phyloP scores from a whole-genome alignment of 2,888 invertebrate genomes.

The Idaea dimidiata region DNA sequence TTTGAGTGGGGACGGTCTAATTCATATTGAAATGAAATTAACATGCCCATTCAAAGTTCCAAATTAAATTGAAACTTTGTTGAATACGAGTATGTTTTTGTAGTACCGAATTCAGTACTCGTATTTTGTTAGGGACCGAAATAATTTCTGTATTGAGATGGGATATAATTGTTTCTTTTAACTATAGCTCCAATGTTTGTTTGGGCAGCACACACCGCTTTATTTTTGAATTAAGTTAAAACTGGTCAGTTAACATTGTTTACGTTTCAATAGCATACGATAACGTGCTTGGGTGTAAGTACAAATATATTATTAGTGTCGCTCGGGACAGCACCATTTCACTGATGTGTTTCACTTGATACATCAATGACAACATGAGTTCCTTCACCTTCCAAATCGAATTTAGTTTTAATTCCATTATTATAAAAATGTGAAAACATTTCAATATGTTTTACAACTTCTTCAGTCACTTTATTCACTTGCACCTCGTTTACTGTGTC shows the following conservation, averaged over 20 bases:
- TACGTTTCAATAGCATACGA: constrained; percentile 31
- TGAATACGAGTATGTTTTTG: constrained; percentile 1
- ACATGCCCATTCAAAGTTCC: neutral
- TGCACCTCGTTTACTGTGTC: neutral
- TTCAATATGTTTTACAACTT: neutral
- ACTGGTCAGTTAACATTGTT: constrained; percentile 14
- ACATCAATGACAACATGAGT: neutral
- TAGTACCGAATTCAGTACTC: neutral
- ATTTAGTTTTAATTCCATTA: neutral
- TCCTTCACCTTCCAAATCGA: neutral
- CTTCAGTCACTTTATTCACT: neutral
- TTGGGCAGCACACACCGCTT: constrained; percentile 30
- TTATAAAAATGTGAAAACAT: neutral
- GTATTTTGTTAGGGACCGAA: neutral
- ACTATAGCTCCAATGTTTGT: constrained; percentile 19
- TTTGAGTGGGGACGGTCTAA: constrained; percentile 20
- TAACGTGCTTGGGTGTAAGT: constrained; percentile 31
- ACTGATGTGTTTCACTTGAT: neutral
- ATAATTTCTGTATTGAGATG: neutral
- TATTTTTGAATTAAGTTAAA: constrained; percentile 10
- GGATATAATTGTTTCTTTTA: neutral
- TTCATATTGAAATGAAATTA: constrained; percentile 1
- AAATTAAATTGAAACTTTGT: neutral
- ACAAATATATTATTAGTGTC: neutral
- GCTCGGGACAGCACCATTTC: neutral